phyloP scores from a whole-genome alignment of 92 coral and sea anemone genomes.

The Epizoanthus illoricatus region DNA sequence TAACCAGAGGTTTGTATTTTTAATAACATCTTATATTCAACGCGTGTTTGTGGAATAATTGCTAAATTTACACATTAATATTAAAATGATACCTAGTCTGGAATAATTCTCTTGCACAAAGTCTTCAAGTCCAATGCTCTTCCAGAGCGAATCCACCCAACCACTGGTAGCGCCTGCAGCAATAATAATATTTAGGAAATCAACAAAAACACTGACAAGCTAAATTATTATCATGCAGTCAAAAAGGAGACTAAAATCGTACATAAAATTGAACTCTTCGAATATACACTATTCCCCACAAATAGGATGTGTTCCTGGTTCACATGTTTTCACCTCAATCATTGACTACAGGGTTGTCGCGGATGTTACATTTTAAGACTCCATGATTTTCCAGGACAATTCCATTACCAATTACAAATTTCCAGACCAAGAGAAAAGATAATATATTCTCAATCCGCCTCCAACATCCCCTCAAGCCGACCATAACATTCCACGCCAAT shows the following conservation, averaged over 20 bases:
- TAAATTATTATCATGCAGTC: conserved; percentile 7
- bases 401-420: no score
- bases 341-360: no score
- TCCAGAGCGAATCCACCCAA: conserved; percentile 89
- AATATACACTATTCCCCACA: not conserved
- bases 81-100: conserved; percentile 64
- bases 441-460: no score
- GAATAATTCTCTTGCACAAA: conserved; percentile 67
- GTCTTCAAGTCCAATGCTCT: conserved; percentile 79
- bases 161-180: conserved; percentile 54
- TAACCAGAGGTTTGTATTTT: not conserved
- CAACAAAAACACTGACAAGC: not conserved
- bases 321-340: no score
- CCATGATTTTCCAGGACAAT: no score
- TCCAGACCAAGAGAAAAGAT: no score
- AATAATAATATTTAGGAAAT: not conserved
- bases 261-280: not conserved
- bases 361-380: no score
- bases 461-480: no score
- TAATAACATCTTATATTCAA: not conserved
- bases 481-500: no score
- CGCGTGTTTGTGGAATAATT: no score
- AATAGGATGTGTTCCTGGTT: not conserved
- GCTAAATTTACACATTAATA: not conserved
- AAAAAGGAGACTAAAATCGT: not conserved